Conservation (phyloP, 1,140 invertebrate genomes). For the Halictus rubicundus region DNA sequence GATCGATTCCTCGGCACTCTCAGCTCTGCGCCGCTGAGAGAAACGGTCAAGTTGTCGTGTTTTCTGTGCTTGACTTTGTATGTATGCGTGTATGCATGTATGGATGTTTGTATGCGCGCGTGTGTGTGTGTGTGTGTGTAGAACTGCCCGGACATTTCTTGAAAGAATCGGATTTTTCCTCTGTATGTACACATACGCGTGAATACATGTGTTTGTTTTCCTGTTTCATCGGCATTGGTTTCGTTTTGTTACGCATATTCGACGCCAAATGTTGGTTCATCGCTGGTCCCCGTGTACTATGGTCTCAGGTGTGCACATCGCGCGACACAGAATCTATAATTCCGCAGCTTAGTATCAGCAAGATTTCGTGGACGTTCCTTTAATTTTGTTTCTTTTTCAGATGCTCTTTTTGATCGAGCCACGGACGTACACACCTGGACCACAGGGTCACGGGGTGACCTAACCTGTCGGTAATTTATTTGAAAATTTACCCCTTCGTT, state of each 20-base stretch:
- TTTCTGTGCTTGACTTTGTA: no score
- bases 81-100: conserved; percentile 13
- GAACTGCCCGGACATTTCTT: conserved; percentile 62
- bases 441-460: conserved; percentile 20
- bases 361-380: neutral
- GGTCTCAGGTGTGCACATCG: neutral
- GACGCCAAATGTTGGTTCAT: conserved; percentile 29
- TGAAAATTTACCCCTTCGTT: conserved; percentile 53
- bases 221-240: conserved; percentile 30
- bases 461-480: conserved; percentile 45
- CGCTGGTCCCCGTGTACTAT: neutral
- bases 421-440: conserved; percentile 2
- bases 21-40: conserved; percentile 22
- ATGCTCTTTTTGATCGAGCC: neutral
- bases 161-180: neutral
- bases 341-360: no score
- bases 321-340: no score
- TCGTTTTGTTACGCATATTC: neutral
- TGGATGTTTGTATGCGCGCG: neutral
- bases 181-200: neutral
- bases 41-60: conserved; percentile 42
- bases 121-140: conserved; percentile 32
- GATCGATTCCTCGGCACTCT: conserved; percentile 15
- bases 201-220: neutral
- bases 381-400: neutral